A percentile compares a stretch with the other conserved stretches of the same genome.
Conservation (phyloP, 2,113 vertebrate species). For the Excalfactoria chinensis region DNA sequence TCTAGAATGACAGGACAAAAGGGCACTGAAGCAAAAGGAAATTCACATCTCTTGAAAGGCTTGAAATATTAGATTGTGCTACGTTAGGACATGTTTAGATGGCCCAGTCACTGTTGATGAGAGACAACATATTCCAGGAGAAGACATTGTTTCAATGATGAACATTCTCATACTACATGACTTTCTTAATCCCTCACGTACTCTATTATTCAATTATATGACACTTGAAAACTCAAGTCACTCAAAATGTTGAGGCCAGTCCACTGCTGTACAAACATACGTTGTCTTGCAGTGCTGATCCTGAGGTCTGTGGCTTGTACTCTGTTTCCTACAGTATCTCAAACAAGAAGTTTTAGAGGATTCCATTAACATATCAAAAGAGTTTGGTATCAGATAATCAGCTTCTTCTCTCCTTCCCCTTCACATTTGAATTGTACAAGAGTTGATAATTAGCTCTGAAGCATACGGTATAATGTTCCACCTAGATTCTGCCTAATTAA, state of each 20-base stretch:
- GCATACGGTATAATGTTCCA: not conserved
- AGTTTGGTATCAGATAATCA: not conserved
- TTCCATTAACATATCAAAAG: not conserved
- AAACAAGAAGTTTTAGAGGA: not conserved
- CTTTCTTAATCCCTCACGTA: not conserved
- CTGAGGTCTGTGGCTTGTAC: not conserved
- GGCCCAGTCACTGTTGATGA: not conserved
- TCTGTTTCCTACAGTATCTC: not conserved
- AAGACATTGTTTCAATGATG: not conserved
- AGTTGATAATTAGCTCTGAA: not conserved
- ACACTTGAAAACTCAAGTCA: not conserved
- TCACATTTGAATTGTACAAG: not conserved
- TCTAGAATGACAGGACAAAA: not conserved
- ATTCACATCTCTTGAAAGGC: not conserved
- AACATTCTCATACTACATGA: not conserved
- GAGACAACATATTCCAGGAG: not conserved
- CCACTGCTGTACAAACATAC: not conserved
- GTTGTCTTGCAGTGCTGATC: not conserved
- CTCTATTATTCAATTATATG: not conserved
- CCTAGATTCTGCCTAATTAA: not conserved
- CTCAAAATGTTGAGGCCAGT: not conserved
- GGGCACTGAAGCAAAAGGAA: not conserved
- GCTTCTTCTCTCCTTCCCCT: not conserved
- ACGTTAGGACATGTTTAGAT: not conserved
- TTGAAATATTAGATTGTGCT: not conserved